phyloP scores from a whole-genome alignment of 37 sponge, comb jelly and placozoan species.

The Tethya wilhelma region DNA sequence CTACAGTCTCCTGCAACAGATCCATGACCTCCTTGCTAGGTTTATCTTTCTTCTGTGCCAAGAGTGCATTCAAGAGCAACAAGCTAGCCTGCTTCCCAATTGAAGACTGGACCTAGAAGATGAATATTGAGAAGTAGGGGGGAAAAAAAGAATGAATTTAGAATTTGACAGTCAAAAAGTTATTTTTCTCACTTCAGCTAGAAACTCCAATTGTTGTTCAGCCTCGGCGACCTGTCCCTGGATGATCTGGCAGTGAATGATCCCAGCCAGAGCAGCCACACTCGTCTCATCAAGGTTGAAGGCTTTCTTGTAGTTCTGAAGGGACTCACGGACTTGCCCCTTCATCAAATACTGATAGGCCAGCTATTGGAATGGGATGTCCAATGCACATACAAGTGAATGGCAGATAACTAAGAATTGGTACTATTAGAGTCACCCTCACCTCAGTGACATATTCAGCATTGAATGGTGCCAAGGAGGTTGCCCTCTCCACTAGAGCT shows the following conservation, averaged over 20 bases:
- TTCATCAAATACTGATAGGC: slow-evolving; percentile 75
- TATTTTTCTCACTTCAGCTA: slow-evolving; percentile 71
- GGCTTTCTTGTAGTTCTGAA: slow-evolving; percentile 79
- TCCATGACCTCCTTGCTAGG: slow-evolving; percentile 31
- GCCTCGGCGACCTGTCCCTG: slow-evolving; percentile 80
- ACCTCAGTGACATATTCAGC: slow-evolving; percentile 86
- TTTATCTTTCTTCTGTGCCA: slow-evolving; percentile 44
- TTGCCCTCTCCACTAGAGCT: slow-evolving; percentile 88
- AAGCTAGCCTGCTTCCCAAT: slow-evolving; percentile 62
- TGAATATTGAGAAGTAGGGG: background rate
- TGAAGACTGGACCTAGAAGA: slow-evolving; percentile 43
- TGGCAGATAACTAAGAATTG: background rate
- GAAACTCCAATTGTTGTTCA: slow-evolving; percentile 94
- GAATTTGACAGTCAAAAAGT: background rate
- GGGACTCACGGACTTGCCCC: slow-evolving; percentile 73
- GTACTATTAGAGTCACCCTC: background rate
- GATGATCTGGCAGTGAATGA: slow-evolving; percentile 85
- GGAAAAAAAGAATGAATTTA: background rate
- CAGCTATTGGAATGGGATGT: too few relatives aligned
- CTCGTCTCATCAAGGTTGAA: slow-evolving; percentile 87
- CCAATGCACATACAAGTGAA: background rate
- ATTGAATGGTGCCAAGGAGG: slow-evolving; percentile 63
- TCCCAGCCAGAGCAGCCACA: slow-evolving; percentile 78
- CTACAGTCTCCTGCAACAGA: slow-evolving; percentile 54
- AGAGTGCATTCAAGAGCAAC: slow-evolving; percentile 64